A percentile compares a stretch with the other conserved stretches of the same genome.
These are phyloP conservation scores for Cheilosia urbana DNA, from an alignment of 2,888 invertebrate species.

Conservation along the genomic window DNA sequence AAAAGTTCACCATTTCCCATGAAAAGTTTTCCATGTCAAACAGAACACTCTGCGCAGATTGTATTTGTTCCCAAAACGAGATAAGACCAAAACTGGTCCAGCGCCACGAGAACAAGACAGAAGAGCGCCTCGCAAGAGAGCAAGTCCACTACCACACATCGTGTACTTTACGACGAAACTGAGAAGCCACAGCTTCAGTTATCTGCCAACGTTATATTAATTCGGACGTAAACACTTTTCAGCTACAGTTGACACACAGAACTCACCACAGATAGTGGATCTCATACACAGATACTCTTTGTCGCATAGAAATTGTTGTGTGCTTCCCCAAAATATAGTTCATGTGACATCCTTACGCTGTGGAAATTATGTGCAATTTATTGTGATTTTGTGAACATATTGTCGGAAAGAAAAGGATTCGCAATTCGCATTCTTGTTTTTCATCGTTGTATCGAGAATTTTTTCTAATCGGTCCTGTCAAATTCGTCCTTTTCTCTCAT, in stretches of 20 bases:
- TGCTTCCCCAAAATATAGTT: background rate
- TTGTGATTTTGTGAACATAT: constrained; percentile 33
- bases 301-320: constrained; percentile 6
- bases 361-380: constrained; percentile 34
- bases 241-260: constrained; percentile 5
- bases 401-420: constrained; percentile 13
- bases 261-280: constrained; percentile 31
- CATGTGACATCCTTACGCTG: constrained; percentile 17
- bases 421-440: constrained; percentile 3
- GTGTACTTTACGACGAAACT: constrained; percentile 48
- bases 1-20: background rate
- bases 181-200: constrained; percentile 79
- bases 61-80: constrained; percentile 29
- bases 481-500: constrained; percentile 39
- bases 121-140: constrained; percentile 11
- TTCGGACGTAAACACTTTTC: constrained; percentile 79
- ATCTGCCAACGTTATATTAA: constrained; percentile 81
- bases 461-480: constrained; percentile 53
- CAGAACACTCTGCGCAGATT: constrained; percentile 56
- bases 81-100: constrained; percentile 42
- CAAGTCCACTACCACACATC: constrained; percentile 4
- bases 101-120: background rate
- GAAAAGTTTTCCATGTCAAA: background rate
- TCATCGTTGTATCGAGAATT: constrained; percentile 32
- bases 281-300: constrained; percentile 40